Evolutionary conservation across 2,888 invertebrate genomes (phyloP).

Genomic region (Phanerotoma sp.): DNA sequence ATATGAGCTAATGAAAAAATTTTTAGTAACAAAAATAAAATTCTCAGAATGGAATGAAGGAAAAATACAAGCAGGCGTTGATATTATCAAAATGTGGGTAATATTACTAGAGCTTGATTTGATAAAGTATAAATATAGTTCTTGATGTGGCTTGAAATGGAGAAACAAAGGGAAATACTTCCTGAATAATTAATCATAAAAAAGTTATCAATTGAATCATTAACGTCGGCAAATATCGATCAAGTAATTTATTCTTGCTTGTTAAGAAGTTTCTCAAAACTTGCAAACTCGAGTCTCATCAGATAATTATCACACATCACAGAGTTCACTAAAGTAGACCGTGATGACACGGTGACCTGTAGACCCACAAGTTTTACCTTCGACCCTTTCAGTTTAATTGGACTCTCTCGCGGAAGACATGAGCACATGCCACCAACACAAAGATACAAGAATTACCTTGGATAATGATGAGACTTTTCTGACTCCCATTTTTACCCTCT

Average conservation of each 20-base stretch:
- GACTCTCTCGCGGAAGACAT: constrained; percentile 22
- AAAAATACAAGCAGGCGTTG: too few relatives aligned
- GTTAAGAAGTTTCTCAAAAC: not conserved
- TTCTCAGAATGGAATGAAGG: too few relatives aligned
- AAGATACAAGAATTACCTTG: constrained; percentile 6
- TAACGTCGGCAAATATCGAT: not conserved
- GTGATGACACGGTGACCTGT: constrained; percentile 15
- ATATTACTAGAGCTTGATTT: too few relatives aligned
- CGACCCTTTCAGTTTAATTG: constrained; percentile 31
- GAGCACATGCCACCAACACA: not conserved
- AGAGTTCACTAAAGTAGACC: constrained; percentile 14
- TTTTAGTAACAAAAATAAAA: too few relatives aligned
- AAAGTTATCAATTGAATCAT: not conserved
- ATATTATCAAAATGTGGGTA: too few relatives aligned
- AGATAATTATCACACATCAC: constrained; percentile 12
- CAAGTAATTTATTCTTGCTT: not conserved
- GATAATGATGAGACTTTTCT: constrained; percentile 20
- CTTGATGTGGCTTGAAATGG: too few relatives aligned
- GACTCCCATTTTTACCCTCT: constrained; percentile 7
- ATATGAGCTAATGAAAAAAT: too few relatives aligned
- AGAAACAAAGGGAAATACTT: too few relatives aligned
- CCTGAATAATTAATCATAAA: not conserved
- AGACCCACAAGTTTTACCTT: constrained; percentile 10
- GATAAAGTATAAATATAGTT: too few relatives aligned
- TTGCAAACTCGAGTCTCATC: not conserved